These are phyloP conservation scores for Cryptoblepharus egeriae DNA, from an alignment of 2,797 vertebrate species.

Conservation along the genomic window DNA sequence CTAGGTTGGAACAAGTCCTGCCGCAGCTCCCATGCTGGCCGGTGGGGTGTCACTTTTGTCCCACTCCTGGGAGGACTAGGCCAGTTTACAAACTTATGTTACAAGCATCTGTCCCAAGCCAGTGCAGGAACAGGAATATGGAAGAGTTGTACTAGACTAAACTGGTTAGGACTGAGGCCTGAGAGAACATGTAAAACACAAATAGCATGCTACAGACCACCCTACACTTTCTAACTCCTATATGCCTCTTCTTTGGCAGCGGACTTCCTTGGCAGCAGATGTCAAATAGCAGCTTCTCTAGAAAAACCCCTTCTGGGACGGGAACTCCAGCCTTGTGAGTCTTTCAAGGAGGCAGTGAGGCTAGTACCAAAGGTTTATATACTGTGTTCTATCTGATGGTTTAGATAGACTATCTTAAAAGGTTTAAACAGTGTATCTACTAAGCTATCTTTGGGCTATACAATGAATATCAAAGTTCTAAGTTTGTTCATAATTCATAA, in stretches of 20 bases:
- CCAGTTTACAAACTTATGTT: no score
- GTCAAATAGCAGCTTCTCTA: neutral
- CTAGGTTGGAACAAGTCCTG: no score
- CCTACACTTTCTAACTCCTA: neutral
- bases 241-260: neutral
- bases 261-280: no score
- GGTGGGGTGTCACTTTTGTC: no score
- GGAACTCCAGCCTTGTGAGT: neutral
- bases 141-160: no score
- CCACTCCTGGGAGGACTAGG: no score
- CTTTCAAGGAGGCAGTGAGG: neutral
- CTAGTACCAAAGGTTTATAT: neutral
- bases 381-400: neutral
- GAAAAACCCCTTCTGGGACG: neutral
- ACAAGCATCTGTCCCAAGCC: no score
- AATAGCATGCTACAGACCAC: neutral
- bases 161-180: no score
- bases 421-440: neutral
- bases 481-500: neutral
- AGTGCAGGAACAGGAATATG: no score
- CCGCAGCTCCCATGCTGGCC: no score
- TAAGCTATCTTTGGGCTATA: neutral
- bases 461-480: no score
- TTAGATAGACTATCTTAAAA: neutral
- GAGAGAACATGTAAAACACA: neutral